Evolutionary conservation across 2,113 vertebrate species (phyloP).

Genomic region (Apodemus sylvaticus): DNA sequence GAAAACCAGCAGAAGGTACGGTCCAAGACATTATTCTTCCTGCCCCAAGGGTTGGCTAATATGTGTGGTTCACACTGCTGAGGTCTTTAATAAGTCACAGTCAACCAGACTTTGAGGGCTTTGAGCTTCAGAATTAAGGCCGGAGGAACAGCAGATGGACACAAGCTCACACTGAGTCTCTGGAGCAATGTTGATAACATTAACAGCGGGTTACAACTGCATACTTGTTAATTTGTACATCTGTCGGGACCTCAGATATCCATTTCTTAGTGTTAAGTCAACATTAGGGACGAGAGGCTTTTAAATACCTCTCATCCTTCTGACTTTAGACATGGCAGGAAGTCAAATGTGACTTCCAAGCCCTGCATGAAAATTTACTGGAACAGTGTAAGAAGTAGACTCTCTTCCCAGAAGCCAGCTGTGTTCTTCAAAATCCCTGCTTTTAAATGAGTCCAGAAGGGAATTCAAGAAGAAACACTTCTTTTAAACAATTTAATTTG

Average conservation of each 20-base stretch:
- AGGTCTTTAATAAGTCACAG: conserved; percentile 13
- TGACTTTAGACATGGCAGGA: conserved; percentile 64
- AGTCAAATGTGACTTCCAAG: conserved; percentile 46
- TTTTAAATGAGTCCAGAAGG: neutral
- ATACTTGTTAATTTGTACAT: conserved; percentile 72
- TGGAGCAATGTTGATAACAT: conserved; percentile 6
- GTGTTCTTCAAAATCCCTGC: neutral
- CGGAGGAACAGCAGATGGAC: neutral
- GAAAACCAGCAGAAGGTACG: conserved; percentile 23
- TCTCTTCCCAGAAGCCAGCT: neutral
- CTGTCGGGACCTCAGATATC: conserved; percentile 73
- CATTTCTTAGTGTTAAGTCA: conserved; percentile 68
- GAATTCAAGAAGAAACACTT: neutral
- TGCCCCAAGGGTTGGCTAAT: neutral
- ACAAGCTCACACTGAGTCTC: conserved; percentile 30
- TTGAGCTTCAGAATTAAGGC: neutral
- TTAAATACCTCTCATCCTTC: conserved; percentile 57
- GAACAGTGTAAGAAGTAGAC: conserved; percentile 26
- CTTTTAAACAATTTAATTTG: conserved; percentile 2
- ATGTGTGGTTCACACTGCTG: neutral
- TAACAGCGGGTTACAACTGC: conserved; percentile 22
- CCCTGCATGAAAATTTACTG: conserved; percentile 46
- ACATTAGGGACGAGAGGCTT: conserved; percentile 52
- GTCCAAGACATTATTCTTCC: neutral
- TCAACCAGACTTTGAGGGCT: neutral